Percentiles rank a stretch among this genome's conserved stretches.
These are phyloP conservation scores for Athalia rosae DNA, from an alignment of 2,888 invertebrate genomes.

Conservation along the genomic window DNA sequence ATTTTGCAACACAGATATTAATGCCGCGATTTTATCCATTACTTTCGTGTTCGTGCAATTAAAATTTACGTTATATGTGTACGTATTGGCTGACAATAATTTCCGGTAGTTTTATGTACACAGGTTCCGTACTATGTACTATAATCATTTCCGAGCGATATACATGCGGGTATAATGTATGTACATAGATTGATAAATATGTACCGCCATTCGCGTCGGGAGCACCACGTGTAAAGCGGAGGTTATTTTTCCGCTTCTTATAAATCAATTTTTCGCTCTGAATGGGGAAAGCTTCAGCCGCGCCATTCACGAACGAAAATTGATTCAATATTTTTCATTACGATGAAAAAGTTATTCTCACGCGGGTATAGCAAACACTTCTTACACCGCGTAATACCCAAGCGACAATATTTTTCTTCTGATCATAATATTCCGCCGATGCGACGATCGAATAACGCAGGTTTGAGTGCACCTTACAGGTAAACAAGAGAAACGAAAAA, in stretches of 20 bases:
- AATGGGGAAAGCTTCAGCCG: conserved; percentile 55
- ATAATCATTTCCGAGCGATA: neutral
- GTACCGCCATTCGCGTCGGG: conserved; percentile 1
- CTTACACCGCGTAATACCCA: conserved; percentile 2
- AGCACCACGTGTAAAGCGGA: conserved; percentile 29
- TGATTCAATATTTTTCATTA: conserved; percentile 62
- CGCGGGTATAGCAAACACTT: conserved; percentile 49
- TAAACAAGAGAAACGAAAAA: too few relatives aligned
- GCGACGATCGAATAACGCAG: neutral
- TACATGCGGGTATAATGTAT: neutral
- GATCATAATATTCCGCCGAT: neutral
- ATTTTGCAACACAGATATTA: too few relatives aligned
- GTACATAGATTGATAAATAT: neutral
- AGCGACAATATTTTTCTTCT: neutral
- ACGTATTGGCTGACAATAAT: neutral
- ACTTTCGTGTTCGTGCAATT: neutral
- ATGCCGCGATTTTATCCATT: neutral
- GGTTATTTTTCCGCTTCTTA: conserved; percentile 37
- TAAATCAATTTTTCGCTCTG: conserved; percentile 37
- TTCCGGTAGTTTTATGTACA: neutral
- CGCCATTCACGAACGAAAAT: conserved; percentile 60
- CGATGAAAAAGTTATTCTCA: conserved; percentile 55
- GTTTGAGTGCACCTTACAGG: too few relatives aligned
- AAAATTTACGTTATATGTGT: neutral
- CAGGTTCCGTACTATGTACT: neutral